Base-by-base conservation (phyloP, 1,140 invertebrate species). In the Bombus soroeensis region DNA sequence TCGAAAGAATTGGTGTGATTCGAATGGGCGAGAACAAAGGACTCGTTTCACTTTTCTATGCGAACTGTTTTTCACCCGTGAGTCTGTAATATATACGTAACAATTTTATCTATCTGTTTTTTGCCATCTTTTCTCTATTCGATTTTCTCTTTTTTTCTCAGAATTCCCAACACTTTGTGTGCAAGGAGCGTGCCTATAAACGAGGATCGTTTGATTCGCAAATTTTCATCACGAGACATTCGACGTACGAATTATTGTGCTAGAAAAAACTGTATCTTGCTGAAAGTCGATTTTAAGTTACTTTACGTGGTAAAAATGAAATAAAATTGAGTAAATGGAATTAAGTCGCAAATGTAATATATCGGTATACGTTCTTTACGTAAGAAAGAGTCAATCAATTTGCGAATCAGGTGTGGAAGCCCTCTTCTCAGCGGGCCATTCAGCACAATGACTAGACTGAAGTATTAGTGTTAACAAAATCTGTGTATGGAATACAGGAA, bases 361-460 rank as follows among this genome's bases (percentile, higher is more conserved):
- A 28, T 43, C 28, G 28, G 15, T 28, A n/a, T 28, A 18, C 28
- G 15, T 53, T 41, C 9, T 76, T 34, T 73, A 43, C 12, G 15
- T 34, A 8, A 12, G 32, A 53, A 66, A 25, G 13, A 70, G 59
- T 59, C 3, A 28, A 47, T 78, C 79, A 92, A 94, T 94, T 94
- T 93, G 92, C 92, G 93, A 94, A 94, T 93, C 93, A 92, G 81
- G 86, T 89, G 82, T 90, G 92, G 89, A 93, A 93, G 92, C 93
- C 93, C 93, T 94, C 92, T 94, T 93, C 94, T 94, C 94, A 91
- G 90, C 94, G 94, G 94, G 94, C 94, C 94, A 95, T 95, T 95
- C 92, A 94, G 91, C 91, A 92, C 92, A 93, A 91, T 92, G 93
- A 95, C 94, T 93, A 93, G 93, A 92, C 91, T 76, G 74, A 90